phyloP scores from a whole-genome alignment of 2,797 vertebrate genomes.

The Sciurus carolinensis region DNA sequence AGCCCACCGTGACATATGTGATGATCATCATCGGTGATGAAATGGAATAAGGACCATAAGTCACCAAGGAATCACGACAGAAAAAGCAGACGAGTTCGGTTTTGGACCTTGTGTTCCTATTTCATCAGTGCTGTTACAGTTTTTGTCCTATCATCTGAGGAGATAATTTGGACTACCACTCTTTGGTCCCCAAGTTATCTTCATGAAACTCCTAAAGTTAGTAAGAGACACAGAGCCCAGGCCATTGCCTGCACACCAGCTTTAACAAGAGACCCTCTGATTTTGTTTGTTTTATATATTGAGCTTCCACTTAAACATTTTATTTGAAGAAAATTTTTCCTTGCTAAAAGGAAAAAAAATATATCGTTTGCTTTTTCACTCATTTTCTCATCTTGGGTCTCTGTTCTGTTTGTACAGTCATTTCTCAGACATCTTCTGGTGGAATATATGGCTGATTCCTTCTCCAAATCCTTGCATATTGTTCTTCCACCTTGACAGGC shows the following conservation, averaged over 20 bases:
- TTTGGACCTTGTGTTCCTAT: background rate
- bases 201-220: constrained; percentile 6
- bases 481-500: background rate
- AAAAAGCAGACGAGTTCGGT: background rate
- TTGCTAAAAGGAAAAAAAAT: constrained; percentile 4
- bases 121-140: background rate
- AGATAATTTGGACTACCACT: background rate
- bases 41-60: background rate
- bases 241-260: background rate
- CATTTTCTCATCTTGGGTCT: background rate
- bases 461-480: background rate
- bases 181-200: background rate
- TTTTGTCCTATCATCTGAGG: background rate
- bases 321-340: constrained; percentile 49
- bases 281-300: constrained; percentile 19
- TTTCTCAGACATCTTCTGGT: background rate
- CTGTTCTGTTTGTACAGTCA: background rate
- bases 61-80: background rate
- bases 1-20: background rate
- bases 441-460: background rate
- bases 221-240: background rate
- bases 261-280: background rate
- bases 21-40: background rate
- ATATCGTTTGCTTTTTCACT: constrained; percentile 2
- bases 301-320: constrained; percentile 14